Base-by-base conservation (phyloP, 2,797 vertebrate genomes). In the Xiphorhynchus erythropygius region DNA sequence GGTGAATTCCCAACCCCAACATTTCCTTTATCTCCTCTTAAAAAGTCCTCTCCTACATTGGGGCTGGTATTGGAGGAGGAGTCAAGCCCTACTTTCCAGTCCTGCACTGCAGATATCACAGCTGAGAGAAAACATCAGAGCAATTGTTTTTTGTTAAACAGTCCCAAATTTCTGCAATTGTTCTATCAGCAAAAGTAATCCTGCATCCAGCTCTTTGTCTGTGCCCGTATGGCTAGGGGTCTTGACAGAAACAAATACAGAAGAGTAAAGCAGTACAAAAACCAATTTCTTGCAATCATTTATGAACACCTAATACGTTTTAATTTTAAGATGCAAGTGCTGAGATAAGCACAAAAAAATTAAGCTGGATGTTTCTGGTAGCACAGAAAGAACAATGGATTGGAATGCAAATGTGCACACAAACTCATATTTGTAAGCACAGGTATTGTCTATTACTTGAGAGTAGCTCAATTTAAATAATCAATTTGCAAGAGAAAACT, bases 401-500 rank as follows among this genome's bases (percentile, higher is more conserved):
- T 96, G 68, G 85, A 94, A 96, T 96, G 93, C 88, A 94, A 95
- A 97, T 93, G 70, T 90, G 68, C 84, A 81, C 86, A 87, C 84
- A 87, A 96, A 92, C 90, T 94, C 84, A 70, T 93, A 96, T 83
- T 93, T 92, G 96, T 90, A 93, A 94, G 95, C 70, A 11, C 0
- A n/a, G 47, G 80, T 82, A 88, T 93, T 96, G 94, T 94, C 93
- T 94, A 95, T 96, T 96, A 95, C 85, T 94, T 90, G 89, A 90
- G 82, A 96, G 95, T 84, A 90, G 94, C 94, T 95, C 91, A 77
- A 97, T 97, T 96, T 97, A 95, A 96, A 97, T 96, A 97, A 96
- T 96, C 94, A 97, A 95, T 97, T 96, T 95, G 94, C 83, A 94
- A 95, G 94, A 95, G 95, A 96, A 97, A 96, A 96, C 96, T 96